Evolutionary conservation across 2,888 invertebrate species (phyloP).

Genomic region (Dryobotodes eremita): DNA sequence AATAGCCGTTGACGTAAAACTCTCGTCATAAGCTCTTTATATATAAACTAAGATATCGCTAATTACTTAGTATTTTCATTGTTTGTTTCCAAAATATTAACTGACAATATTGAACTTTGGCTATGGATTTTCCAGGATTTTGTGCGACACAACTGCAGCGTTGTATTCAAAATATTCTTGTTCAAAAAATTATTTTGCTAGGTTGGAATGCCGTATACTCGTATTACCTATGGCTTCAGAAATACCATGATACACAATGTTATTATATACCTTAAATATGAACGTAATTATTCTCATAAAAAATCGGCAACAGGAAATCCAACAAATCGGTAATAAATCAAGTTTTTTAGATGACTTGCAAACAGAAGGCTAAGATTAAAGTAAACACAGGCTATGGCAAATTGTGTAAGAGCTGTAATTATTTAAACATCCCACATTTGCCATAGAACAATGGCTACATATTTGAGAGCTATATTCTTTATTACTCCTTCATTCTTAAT

Average conservation of each 20-base stretch:
- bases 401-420: constrained; percentile 35
- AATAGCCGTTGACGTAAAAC: constrained; percentile 42
- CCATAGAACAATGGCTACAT: constrained; percentile 32
- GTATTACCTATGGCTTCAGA: background rate
- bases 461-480: constrained; percentile 8
- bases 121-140: constrained; percentile 19
- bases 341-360: constrained; percentile 49
- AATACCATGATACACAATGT: constrained; percentile 2
- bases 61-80: constrained; percentile 37
- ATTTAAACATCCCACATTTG: constrained; percentile 37
- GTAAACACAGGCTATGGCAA: constrained; percentile 41
- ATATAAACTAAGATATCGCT: constrained; percentile 43
- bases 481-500: background rate
- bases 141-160: background rate
- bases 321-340: constrained; percentile 50
- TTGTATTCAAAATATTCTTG: background rate
- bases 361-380: constrained; percentile 38
- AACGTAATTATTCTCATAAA: constrained; percentile 18
- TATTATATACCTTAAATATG: constrained; percentile 10
- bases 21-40: constrained; percentile 41
- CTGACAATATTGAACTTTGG: constrained; percentile 29
- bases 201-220: background rate
- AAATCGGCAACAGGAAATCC: constrained; percentile 35
- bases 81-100: constrained; percentile 40
- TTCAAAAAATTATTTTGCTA: constrained; percentile 5